Evolutionary conservation across 2,888 invertebrate genomes (phyloP).

Genomic region (Macrostomum cliftonense): DNA sequence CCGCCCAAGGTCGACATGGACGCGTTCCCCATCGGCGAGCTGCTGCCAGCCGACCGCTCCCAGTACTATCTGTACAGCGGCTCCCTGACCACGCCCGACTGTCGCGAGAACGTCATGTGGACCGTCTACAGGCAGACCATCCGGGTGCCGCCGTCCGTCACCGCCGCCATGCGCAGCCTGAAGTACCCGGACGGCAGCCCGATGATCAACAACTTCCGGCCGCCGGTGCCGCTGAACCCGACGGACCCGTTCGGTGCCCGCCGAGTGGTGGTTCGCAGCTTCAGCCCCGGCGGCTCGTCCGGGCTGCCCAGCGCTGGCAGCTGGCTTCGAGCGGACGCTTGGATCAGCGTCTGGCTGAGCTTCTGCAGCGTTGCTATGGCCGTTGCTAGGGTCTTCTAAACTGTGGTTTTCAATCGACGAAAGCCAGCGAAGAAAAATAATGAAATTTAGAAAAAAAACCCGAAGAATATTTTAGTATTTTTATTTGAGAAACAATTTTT

Average conservation of each 20-base stretch:
- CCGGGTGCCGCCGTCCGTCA: conserved; percentile 19
- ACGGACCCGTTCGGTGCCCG: too few relatives aligned
- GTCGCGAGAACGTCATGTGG: conserved; percentile 13
- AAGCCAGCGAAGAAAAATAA: conserved; percentile 26
- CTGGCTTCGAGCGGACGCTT: too few relatives aligned
- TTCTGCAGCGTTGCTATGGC: not conserved
- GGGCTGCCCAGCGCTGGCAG: too few relatives aligned
- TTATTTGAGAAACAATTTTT: too few relatives aligned
- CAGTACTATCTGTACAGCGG: conserved; percentile 28
- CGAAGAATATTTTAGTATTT: too few relatives aligned
- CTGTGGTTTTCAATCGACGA: conserved; percentile 23
- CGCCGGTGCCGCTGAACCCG: conserved; percentile 22
- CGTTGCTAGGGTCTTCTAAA: conserved; percentile 21
- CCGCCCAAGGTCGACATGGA: too few relatives aligned
- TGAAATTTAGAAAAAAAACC: too few relatives aligned
- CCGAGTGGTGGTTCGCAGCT: too few relatives aligned
- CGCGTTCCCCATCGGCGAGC: too few relatives aligned
- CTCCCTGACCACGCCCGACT: conserved; percentile 12
- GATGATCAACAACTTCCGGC: conserved; percentile 24
- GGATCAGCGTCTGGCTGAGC: too few relatives aligned
- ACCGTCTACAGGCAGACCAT: conserved; percentile 31
- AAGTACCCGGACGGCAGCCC: conserved; percentile 1
- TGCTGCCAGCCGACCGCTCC: conserved; percentile 20
- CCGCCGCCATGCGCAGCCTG: conserved; percentile 1
- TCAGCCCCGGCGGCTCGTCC: too few relatives aligned